Conservation (phyloP, 2,888 invertebrate genomes). For the Phorcus lineatus region DNA sequence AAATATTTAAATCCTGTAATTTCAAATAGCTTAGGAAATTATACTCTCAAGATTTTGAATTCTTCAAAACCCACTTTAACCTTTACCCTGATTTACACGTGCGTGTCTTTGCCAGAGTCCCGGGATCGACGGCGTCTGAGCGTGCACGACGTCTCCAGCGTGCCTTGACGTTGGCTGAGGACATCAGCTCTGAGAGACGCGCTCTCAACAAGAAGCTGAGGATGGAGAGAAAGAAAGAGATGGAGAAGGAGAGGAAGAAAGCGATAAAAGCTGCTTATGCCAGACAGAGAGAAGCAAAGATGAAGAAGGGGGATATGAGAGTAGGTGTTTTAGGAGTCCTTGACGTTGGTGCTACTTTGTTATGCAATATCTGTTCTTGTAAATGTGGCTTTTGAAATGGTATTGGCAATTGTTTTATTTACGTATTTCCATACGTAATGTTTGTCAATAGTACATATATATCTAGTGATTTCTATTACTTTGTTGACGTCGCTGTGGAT, state of each 20-base stretch:
- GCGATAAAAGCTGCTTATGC: conserved; percentile 70
- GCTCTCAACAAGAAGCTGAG: conserved; percentile 48
- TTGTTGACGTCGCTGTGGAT: too few species aligned
- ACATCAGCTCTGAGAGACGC: conserved; percentile 56
- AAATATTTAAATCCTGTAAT: too few species aligned
- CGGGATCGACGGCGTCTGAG: conserved; percentile 66
- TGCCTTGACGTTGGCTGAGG: conserved; percentile 62
- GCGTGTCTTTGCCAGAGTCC: conserved; percentile 45
- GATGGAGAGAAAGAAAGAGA: conserved; percentile 63
- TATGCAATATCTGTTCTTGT: neutral
- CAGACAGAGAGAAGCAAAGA: conserved; percentile 66
- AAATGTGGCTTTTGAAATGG: neutral
- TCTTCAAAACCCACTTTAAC: too few species aligned
- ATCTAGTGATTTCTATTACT: neutral
- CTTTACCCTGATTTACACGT: too few species aligned
- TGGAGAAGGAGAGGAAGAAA: conserved; percentile 71
- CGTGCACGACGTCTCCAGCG: conserved; percentile 52
- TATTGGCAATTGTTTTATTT: neutral
- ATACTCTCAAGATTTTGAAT: too few species aligned
- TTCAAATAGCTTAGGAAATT: too few species aligned
- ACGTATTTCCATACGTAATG: neutral
- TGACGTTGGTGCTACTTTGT: neutral
- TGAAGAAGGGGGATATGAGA: conserved; percentile 44
- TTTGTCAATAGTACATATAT: neutral
- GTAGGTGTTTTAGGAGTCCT: neutral